Base-by-base conservation (phyloP, 1,140 invertebrate species). In the Sinonovacula constricta region DNA sequence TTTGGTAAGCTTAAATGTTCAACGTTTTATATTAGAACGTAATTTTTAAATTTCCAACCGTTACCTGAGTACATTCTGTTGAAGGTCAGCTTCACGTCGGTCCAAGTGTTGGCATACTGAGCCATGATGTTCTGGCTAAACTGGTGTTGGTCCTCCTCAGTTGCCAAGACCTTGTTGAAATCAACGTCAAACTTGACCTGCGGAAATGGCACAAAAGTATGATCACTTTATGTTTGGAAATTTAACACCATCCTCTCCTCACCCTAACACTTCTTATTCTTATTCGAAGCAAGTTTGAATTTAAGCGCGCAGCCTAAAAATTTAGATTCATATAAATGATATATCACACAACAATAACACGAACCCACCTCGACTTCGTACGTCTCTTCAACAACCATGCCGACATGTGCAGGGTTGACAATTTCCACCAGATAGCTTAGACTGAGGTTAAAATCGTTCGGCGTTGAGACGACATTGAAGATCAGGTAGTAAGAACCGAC, bases 401-500 rank as follows among this genome's bases (percentile, higher is more conserved):
- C 82, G 28, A 87, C 49, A 30, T 85, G 81, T 7, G 83, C 71
- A 4, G 54, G 65, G 57, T 86, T 87, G 28, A 86, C 85, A 1
- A 81, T 78, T 14, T 67, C 69, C 3, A 83, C 39, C 59, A 80
- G 59, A n/a, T 84, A 74, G 22, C 71, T 72, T 22, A 83, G 10
- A 14, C 56, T 62, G 22, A 79, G 31, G 49, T 62, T 70, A 24
- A 72, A 60, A 2, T 18, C 30, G 15, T 33, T 18, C 12, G 63
- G 72, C 22, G 49, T 49, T 7, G 72, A 76, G n/a, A 67, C 53
- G 22, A 59, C 72, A 33, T 30, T 24, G 45, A 76, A 66, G 31
- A 78, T 78, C 10, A 87, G 56, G 53, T 81, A 57, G 78, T 86
- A 89, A 15, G 88, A 60, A 0, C 88, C 87, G 45, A 66, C 85